These are phyloP conservation scores for Patella depressa DNA, from an alignment of 2,888 invertebrate genomes.

Conservation along the genomic window DNA sequence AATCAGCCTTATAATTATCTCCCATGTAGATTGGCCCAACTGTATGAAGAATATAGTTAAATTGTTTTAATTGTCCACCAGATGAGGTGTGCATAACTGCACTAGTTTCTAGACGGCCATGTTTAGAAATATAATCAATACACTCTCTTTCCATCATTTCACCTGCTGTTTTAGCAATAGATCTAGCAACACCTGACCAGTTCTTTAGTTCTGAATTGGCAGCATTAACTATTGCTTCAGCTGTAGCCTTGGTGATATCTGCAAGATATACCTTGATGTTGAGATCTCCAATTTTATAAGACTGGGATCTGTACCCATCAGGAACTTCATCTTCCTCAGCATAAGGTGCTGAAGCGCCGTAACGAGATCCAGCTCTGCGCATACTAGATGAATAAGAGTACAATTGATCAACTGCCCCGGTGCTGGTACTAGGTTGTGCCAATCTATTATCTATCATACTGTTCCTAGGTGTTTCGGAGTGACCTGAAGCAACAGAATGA, in stretches of 20 bases:
- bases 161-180: conserved; percentile 44
- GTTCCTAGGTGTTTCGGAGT: neutral
- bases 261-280: conserved; percentile 36
- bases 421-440: neutral
- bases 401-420: neutral
- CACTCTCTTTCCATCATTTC: conserved; percentile 40
- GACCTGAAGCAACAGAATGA: neutral
- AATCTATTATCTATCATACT: neutral
- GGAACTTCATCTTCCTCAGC: neutral
- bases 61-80: conserved; percentile 41
- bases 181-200: conserved; percentile 38
- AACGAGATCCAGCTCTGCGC: neutral
- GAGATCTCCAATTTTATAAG: conserved; percentile 5
- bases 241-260: conserved; percentile 42
- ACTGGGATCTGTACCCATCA: neutral
- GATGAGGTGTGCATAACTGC: conserved; percentile 51
- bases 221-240: conserved; percentile 45
- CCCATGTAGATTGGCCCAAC: conserved; percentile 49
- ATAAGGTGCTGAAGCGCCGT: neutral
- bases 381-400: neutral
- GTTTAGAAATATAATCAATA: conserved; percentile 36
- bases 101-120: conserved; percentile 31
- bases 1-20: conserved; percentile 26
- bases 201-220: conserved; percentile 40
- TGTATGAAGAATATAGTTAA: conserved; percentile 49